Evolutionary conservation across 2,888 invertebrate species (phyloP).

Genomic region (Leptinotarsa tumamoca): DNA sequence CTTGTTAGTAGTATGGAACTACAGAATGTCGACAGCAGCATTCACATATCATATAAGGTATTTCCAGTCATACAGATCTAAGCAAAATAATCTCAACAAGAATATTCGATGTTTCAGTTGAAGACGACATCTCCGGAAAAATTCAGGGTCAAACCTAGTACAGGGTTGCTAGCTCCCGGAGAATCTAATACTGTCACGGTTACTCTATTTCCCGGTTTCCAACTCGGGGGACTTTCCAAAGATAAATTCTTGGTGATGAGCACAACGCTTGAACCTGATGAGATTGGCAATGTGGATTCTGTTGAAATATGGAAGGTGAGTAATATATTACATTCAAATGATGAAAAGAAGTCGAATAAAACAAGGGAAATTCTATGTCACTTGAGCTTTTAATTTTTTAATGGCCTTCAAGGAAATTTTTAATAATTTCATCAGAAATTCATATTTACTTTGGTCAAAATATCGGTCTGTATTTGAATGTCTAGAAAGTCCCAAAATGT

Average conservation of each 20-base stretch:
- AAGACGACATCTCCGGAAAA: conserved; percentile 97
- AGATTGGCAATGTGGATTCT: conserved; percentile 73
- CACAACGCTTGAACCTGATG: conserved; percentile 73
- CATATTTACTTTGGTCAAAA: no score
- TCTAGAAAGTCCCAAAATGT: no score
- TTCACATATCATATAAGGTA: conserved; percentile 77
- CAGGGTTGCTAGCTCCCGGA: conserved; percentile 79
- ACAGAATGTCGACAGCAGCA: conserved; percentile 73
- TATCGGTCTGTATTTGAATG: no score
- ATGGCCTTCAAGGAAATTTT: no score
- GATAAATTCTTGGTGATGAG: conserved; percentile 93
- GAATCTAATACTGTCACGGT: conserved; percentile 77
- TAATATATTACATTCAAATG: not conserved
- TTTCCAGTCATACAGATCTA: not conserved
- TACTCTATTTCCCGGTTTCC: conserved; percentile 80
- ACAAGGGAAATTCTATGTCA: no score
- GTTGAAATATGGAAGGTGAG: conserved; percentile 79
- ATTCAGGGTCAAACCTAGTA: conserved; percentile 91
- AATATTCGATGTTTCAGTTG: conserved; percentile 67
- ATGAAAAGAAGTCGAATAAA: not conserved
- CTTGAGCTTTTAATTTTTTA: no score
- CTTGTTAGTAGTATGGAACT: conserved; percentile 76
- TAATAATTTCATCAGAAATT: no score
- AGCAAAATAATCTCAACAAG: not conserved
- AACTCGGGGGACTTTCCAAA: conserved; percentile 75